Base-by-base conservation (phyloP, 2,888 invertebrate genomes). In the Lasioglossum oenotherae region DNA sequence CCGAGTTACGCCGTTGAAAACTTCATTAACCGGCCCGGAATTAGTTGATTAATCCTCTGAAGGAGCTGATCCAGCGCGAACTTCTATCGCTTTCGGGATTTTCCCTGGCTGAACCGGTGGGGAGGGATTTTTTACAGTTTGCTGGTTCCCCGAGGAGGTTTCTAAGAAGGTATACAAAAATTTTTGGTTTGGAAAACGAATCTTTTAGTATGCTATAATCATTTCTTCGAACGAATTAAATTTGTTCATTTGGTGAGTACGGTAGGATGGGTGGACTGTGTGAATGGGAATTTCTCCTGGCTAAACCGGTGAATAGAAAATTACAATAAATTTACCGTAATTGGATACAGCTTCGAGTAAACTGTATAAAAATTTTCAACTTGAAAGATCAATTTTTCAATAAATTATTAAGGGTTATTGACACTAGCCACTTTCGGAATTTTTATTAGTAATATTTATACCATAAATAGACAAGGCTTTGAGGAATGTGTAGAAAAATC, bases 211-310 rank as follows among this genome's bases (percentile, higher is more conserved):
- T 27, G 27, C 0, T 12, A 57, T 19, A n/a, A n/a, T 57, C n/a
- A 4, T n/a, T 57, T 5, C 5, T 27, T 27, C 27, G 4, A 27
- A 27, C 14, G 1, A 0, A 0, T 5, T 6, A 27, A 5, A 27
- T 27, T 60, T 5, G 60, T 60, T 27, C 27, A 27, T 2, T 60
- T 10, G 27, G 4, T 14, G 14, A 60, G 14, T 27, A 27, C 12
- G n/a, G 1, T 27, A 27, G n/a, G 57, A 60, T 6, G 27, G 60
- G 4, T 3, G 14, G 14, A 12, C 0, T n/a, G 10, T 8, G n/a
- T 0, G 3, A n/a, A n/a, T 12, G n/a, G 0, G 2, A n/a, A n/a
- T n/a, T n/a, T 57, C 10, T 14, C 57, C n/a, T 12, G 10, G 4
- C n/a, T 57, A 12, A n/a, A 27, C n/a, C 57, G n/a, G 14, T 27